These are phyloP conservation scores for Gallinago stenura DNA, from an alignment of 2,797 vertebrate species.

Conservation along the genomic window DNA sequence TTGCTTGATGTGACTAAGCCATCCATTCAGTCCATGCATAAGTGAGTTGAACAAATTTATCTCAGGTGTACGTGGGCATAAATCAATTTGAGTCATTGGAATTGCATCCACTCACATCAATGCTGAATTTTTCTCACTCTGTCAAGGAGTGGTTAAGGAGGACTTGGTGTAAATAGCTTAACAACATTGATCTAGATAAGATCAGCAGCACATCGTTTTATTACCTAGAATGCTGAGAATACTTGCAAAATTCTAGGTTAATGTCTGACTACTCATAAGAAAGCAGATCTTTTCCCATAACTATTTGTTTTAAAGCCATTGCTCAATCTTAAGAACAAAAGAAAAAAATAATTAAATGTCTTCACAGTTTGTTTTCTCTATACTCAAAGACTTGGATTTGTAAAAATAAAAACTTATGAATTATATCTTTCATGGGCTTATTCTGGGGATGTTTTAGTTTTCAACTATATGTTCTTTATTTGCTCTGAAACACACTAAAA, in stretches of 20 bases:
- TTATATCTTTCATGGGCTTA: not conserved
- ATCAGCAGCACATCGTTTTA: not conserved
- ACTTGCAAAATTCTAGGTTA: not conserved
- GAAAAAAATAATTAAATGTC: not conserved
- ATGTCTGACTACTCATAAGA: not conserved
- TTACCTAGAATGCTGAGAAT: not conserved
- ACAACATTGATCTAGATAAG: not conserved
- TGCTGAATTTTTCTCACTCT: not conserved
- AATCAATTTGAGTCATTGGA: conserved; percentile 5
- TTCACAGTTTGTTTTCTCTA: not conserved
- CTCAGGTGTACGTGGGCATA: not conserved
- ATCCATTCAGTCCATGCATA: not conserved
- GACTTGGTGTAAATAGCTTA: not conserved
- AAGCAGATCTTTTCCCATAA: not conserved
- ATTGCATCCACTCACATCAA: not conserved
- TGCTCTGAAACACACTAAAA: not conserved
- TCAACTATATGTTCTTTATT: not conserved
- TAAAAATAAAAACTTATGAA: not conserved
- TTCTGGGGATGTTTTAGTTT: not conserved
- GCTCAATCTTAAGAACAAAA: not conserved
- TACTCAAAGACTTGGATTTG: not conserved
- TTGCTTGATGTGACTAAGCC: not conserved
- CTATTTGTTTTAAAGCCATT: not conserved
- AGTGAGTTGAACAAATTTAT: not conserved
- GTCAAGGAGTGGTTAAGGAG: not conserved